These are phyloP conservation scores for Drosophila cognata DNA, from an alignment of 2,888 invertebrate genomes.

Conservation along the genomic window DNA sequence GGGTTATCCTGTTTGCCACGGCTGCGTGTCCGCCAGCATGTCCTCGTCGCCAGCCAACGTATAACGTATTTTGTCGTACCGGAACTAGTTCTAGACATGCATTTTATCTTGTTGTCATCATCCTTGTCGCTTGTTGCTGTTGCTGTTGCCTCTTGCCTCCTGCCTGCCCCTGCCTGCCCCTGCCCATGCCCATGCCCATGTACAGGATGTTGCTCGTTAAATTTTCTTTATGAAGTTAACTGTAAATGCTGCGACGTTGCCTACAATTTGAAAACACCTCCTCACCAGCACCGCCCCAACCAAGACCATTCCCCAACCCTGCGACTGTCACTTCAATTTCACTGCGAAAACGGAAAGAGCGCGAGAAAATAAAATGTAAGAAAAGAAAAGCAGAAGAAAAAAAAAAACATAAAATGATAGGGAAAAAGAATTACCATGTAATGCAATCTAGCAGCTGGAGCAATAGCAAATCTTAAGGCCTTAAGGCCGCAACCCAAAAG, in stretches of 20 bases:
- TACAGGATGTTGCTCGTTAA: constrained; percentile 79
- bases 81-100: constrained; percentile 63
- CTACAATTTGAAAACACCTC: constrained; percentile 19
- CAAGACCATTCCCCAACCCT: background rate
- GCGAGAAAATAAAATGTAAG: constrained; percentile 58
- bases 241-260: constrained; percentile 74
- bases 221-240: constrained; percentile 79
- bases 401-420: constrained; percentile 4
- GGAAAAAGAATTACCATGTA: constrained; percentile 62
- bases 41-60: constrained; percentile 40
- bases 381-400: constrained; percentile 7
- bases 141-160: background rate
- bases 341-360: constrained; percentile 45
- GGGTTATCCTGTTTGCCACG: constrained; percentile 39
- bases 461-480: constrained; percentile 52
- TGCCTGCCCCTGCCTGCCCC: background rate
- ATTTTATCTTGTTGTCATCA: constrained; percentile 78
- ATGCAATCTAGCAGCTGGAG: constrained; percentile 74
- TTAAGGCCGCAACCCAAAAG: constrained; percentile 49
- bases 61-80: constrained; percentile 69
- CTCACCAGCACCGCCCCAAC: background rate
- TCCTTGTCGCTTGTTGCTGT: constrained; percentile 52
- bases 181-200: constrained; percentile 40
- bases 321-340: constrained; percentile 66
- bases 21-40: constrained; percentile 33